Evolutionary conservation across 2,888 invertebrate genomes (phyloP).

Genomic region (Drosophila niveifrons): DNA sequence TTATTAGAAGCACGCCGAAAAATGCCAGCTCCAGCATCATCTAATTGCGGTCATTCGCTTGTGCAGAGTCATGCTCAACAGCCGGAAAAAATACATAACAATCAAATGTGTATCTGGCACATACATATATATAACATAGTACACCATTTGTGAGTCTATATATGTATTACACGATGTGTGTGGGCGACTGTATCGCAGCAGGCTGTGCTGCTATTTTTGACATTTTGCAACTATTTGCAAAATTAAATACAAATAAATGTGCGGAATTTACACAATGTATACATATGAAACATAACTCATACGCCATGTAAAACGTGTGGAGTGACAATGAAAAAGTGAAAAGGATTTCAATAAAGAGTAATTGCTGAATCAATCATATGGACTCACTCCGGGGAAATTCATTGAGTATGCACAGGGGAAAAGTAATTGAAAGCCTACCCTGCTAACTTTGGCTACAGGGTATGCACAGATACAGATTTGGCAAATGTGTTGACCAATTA

Average conservation of each 20-base stretch:
- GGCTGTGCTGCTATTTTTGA: constrained; percentile 6
- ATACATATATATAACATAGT: neutral
- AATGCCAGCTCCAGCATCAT: constrained; percentile 18
- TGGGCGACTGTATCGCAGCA: constrained; percentile 3
- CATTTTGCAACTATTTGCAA: constrained; percentile 6
- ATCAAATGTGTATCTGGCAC: constrained; percentile 8
- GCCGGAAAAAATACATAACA: neutral
- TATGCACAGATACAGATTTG: constrained; percentile 9
- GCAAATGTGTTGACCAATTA: constrained; percentile 20
- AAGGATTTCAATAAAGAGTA: constrained; percentile 9
- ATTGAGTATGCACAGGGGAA: neutral
- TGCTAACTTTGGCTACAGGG: neutral
- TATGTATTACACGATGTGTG: neutral
- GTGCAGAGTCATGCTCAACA: constrained; percentile 31
- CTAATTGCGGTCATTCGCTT: constrained; percentile 46
- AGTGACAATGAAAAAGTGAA: neutral
- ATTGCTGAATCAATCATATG: constrained; percentile 14
- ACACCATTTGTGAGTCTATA: neutral
- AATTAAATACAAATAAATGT: constrained; percentile 14
- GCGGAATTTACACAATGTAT: constrained; percentile 14
- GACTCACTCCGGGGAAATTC: neutral
- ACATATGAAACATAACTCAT: constrained; percentile 21
- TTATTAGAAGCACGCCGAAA: constrained; percentile 34
- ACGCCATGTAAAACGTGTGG: constrained; percentile 7
- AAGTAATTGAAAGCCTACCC: constrained; percentile 10